Percentiles rank a stretch among this genome's conserved stretches.
Conservation (phyloP, 2,888 invertebrate genomes). For the Anthrax anthrax region DNA sequence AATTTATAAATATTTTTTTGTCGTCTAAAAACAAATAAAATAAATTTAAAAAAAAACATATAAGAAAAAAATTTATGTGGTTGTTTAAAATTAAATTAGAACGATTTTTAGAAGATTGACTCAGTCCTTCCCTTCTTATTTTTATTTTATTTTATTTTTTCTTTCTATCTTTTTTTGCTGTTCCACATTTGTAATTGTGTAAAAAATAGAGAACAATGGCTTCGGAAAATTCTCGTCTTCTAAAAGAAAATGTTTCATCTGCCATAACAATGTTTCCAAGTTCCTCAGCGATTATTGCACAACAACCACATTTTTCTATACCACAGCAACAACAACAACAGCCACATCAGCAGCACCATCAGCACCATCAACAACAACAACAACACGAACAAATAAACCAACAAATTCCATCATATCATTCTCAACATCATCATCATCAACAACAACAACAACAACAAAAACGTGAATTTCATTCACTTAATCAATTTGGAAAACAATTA, state of each 20-base stretch:
- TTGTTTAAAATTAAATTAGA: no score
- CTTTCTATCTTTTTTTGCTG: constrained; percentile 9
- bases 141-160: constrained; percentile 9
- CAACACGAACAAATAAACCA: constrained; percentile 7
- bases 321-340: constrained; percentile 13
- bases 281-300: constrained; percentile 6
- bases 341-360: constrained; percentile 10
- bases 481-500: constrained; percentile 16
- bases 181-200: constrained; percentile 9
- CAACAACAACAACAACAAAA: constrained; percentile 7
- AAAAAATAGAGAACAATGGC: constrained; percentile 19
- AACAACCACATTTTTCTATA: constrained; percentile 3
- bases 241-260: neutral
- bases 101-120: neutral
- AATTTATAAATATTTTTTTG: no score
- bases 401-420: constrained; percentile 6
- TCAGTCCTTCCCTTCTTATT: constrained; percentile 14
- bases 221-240: constrained; percentile 18
- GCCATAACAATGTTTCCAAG: constrained; percentile 11
- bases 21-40: no score
- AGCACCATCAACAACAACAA: constrained; percentile 1
- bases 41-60: no score
- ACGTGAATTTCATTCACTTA: constrained; percentile 10
- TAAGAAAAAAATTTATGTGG: no score
- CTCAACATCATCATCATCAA: constrained; percentile 4